A percentile compares a stretch with the other conserved stretches of the same genome.
Conservation (phyloP, 2,888 invertebrate genomes). For the Heteropelma amictum region DNA sequence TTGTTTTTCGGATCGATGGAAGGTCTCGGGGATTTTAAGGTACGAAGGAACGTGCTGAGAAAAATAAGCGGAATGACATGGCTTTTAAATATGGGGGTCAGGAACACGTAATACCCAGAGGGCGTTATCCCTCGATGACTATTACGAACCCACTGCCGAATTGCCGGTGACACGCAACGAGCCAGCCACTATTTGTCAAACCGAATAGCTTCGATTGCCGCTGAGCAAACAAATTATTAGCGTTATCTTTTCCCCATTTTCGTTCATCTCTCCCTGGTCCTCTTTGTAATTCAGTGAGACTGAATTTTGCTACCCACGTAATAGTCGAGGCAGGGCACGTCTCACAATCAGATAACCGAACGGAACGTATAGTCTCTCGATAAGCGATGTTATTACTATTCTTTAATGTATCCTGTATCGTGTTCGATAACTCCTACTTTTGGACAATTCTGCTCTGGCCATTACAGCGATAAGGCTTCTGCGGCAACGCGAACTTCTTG, state of each 20-base stretch:
- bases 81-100: background rate
- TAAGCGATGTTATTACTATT: too few species aligned
- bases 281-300: background rate
- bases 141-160: background rate
- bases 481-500: too few species aligned
- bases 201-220: slow-evolving; percentile 26
- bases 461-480: background rate
- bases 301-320: slow-evolving; percentile 3
- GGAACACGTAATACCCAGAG: slow-evolving; percentile 3
- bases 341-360: background rate
- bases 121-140: slow-evolving; percentile 5
- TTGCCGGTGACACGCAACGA: background rate
- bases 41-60: too few species aligned
- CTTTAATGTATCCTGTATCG: background rate
- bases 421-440: slow-evolving; percentile 3
- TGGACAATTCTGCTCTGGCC: background rate
- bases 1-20: too few species aligned
- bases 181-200: slow-evolving; percentile 32
- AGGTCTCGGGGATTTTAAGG: too few species aligned
- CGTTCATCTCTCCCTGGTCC: background rate
- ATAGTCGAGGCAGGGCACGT: background rate
- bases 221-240: slow-evolving; percentile 27
- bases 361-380: too few species aligned
- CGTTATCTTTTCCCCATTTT: slow-evolving; percentile 28
- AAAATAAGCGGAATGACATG: too few species aligned